Evolutionary conservation across 1,140 invertebrate species (phyloP), one percentile per base, ranked within the genome.

Genomic region (Maniola jurtina): DNA sequence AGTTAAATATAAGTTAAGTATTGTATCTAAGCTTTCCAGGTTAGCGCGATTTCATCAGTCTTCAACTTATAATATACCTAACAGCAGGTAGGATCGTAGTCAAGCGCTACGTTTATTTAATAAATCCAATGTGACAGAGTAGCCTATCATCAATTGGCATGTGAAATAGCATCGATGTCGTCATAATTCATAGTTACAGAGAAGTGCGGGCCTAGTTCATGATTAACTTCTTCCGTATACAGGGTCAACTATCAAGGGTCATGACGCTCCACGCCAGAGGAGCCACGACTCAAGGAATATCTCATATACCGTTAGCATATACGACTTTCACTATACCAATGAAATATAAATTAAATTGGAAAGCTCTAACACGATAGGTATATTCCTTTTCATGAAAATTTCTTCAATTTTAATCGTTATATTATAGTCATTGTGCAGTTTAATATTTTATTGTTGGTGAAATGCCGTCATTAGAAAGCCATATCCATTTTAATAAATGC

Each of bases 171-270:
- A 61, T 75, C 36, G 63, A 63, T 74, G 72, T 76, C 71, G 50
- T 57, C 68, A 68, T 79, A 77, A 74, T 59, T 79, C 74, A 77
- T 73, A 75, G 70, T 65, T 66, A 70, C 64, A 73, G 64, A 64
- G 66, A 58, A 71, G 59, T 65, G 64, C 72, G 70, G 74, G 74
- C 64, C 70, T 68, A 67, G 72, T 70, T 69, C 79, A 72, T 83
- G 83, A 86, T 84, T 81, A 86, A 81, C 80, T 78, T 81, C 83
- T 84, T 86, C 84, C 81, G 83, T 77, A 77, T 78, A 67, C 68
- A 76, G 80, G 82, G 83, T 86, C 83, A 84, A 81, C 72, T 70
- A 75, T 73, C 75, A 74, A 65, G 80, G 84, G 81, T 84, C 83
- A 82, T 25, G 48, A 8, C 66, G 68, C 25, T 50, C 64, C 55